Evolutionary conservation across 1,140 invertebrate species (phyloP).

Genomic region (Metopolophium dirhodum): DNA sequence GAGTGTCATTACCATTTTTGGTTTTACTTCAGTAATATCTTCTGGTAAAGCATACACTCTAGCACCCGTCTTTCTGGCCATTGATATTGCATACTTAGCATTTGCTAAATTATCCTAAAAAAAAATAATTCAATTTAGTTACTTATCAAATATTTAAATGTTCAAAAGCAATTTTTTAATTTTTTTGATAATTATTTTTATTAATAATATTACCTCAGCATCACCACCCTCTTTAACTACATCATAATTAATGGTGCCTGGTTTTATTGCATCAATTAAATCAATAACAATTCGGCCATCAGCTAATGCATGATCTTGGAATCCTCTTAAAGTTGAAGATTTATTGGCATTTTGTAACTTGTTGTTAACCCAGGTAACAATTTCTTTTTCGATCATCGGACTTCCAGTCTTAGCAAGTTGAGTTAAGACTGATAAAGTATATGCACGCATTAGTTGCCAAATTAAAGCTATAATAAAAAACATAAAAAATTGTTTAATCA

Average conservation of each 20-base stretch:
- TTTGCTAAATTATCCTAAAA: slow-evolving; percentile 91
- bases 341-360: slow-evolving; percentile 84
- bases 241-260: slow-evolving; percentile 93
- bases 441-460: slow-evolving; percentile 99
- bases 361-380: slow-evolving; percentile 96
- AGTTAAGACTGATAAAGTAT: slow-evolving; percentile 91
- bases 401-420: slow-evolving; percentile 86
- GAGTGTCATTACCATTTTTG: slow-evolving; percentile 99
- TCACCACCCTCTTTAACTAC: slow-evolving; percentile 79
- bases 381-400: slow-evolving; percentile 93
- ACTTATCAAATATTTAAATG: neutral
- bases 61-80: slow-evolving; percentile 96
- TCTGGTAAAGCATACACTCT: slow-evolving; percentile 98
- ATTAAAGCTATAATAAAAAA: slow-evolving; percentile 77
- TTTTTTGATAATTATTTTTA: neutral
- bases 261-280: slow-evolving; percentile 95
- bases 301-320: slow-evolving; percentile 85
- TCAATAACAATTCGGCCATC: slow-evolving; percentile 91
- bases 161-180: neutral
- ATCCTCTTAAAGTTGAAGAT: slow-evolving; percentile 79
- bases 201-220: slow-evolving; percentile 74
- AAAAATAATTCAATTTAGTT: slow-evolving; percentile 61
- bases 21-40: slow-evolving; percentile 97
- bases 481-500: neutral
- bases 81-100: slow-evolving; percentile 98